Percentiles rank a stretch among this genome's conserved stretches.
phyloP scores from a whole-genome alignment of 2,888 invertebrate genomes.

The Deilephila elpenor region DNA sequence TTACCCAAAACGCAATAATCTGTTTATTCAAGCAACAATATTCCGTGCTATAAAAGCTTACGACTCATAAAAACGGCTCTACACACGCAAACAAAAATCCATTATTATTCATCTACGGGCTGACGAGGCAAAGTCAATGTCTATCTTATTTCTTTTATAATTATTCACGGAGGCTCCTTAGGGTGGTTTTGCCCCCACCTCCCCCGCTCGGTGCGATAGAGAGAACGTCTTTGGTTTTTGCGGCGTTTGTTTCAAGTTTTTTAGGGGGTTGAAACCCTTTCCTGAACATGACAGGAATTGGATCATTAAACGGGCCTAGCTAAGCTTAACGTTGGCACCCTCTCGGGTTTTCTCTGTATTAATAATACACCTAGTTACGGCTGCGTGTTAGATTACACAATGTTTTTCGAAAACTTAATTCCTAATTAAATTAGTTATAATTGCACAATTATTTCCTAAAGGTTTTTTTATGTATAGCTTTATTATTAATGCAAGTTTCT shows the following conservation, averaged over 20 bases:
- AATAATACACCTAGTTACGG: slow-evolving; percentile 8
- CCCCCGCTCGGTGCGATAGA: slow-evolving; percentile 56
- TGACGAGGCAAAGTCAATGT: slow-evolving; percentile 82
- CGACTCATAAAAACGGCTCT: slow-evolving; percentile 64
- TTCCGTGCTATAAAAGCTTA: slow-evolving; percentile 65
- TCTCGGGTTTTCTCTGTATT: slow-evolving; percentile 45
- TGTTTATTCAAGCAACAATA: slow-evolving; percentile 63
- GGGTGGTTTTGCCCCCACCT: slow-evolving; percentile 51
- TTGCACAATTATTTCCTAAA: no score
- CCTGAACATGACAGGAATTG: slow-evolving; percentile 85
- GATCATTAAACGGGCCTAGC: slow-evolving; percentile 83
- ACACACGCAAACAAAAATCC: slow-evolving; percentile 80
- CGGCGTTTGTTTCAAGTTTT: slow-evolving; percentile 85
- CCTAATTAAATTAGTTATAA: no score
- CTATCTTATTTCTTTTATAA: slow-evolving; percentile 85
- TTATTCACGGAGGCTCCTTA: slow-evolving; percentile 74
- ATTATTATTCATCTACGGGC: slow-evolving; percentile 82
- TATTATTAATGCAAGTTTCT: no score
- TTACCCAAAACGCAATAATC: slow-evolving; percentile 57
- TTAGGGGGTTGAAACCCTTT: slow-evolving; percentile 83
- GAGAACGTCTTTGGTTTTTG: slow-evolving; percentile 84
- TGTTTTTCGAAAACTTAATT: no score
- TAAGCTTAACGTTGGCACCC: slow-evolving; percentile 75
- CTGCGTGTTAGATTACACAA: slow-evolving; percentile 5
- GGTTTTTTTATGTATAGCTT: no score